Percentiles rank a stretch among this genome's conserved stretches.
These are phyloP conservation scores for Psylliodes chrysocephalus DNA, from an alignment of 2,888 invertebrate species.

Conservation along the genomic window DNA sequence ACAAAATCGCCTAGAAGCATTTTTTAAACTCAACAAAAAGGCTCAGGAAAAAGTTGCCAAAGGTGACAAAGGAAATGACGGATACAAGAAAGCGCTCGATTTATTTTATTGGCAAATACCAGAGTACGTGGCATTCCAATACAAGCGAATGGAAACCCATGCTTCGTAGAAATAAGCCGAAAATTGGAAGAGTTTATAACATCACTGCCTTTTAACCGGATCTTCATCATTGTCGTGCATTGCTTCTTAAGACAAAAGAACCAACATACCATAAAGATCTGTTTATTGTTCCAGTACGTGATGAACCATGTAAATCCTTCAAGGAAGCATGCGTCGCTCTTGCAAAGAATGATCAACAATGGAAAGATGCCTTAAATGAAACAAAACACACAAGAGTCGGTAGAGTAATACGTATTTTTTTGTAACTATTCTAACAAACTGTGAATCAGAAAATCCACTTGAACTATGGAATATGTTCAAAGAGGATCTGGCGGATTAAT, in stretches of 20 bases:
- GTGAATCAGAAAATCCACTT: not conserved
- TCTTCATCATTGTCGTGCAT: not conserved
- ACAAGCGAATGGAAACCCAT: not conserved
- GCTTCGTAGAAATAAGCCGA: not conserved
- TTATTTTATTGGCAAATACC: not conserved
- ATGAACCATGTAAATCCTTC: not conserved
- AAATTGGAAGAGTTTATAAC: not conserved
- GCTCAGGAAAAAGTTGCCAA: too few species aligned
- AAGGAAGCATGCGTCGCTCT: not conserved
- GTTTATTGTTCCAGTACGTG: not conserved
- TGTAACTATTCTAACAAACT: not conserved
- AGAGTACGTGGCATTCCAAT: not conserved
- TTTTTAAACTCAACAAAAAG: too few species aligned
- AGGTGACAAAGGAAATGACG: too few species aligned
- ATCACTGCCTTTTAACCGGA: not conserved
- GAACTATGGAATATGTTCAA: not conserved
- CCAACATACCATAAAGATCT: not conserved
- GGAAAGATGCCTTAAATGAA: not conserved
- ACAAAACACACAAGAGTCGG: not conserved
- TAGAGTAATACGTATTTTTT: not conserved
- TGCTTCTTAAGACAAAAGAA: not conserved
- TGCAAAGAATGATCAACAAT: not conserved
- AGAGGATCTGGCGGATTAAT: not conserved
- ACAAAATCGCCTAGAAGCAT: too few species aligned
- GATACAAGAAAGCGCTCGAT: too few species aligned